Evolutionary conservation across 2,888 invertebrate species (phyloP).

Genomic region (Crossocerus cetratus): DNA sequence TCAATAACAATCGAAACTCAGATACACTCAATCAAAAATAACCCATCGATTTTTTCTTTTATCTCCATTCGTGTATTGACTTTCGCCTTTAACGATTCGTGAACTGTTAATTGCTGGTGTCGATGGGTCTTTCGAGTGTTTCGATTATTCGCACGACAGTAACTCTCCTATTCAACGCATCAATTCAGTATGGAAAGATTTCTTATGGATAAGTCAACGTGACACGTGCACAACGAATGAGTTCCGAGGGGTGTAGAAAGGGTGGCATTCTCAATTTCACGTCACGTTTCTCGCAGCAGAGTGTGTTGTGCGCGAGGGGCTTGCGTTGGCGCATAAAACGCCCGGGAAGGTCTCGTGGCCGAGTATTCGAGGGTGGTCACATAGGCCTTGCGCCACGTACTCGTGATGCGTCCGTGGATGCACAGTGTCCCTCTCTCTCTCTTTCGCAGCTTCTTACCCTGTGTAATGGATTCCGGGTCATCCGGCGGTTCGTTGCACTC

Average conservation of each 20-base stretch:
- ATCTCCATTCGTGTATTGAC: too few species aligned
- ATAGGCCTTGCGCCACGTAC: neutral
- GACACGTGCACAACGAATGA: neutral
- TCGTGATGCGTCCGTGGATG: neutral
- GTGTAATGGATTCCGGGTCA: slow-evolving; percentile 1
- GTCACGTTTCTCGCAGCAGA: neutral
- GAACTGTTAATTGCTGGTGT: too few species aligned
- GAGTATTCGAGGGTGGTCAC: too few species aligned
- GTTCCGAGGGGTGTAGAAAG: neutral
- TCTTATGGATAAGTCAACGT: neutral
- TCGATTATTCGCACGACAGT: too few species aligned
- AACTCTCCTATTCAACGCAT: neutral
- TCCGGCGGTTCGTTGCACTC: slow-evolving; percentile 1
- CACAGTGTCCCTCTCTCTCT: neutral
- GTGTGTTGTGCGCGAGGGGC: neutral
- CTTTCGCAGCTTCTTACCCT: neutral
- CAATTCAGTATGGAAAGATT: neutral
- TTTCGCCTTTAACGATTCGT: too few species aligned
- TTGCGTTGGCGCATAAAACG: too few species aligned
- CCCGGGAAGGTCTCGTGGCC: too few species aligned
- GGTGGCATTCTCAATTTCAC: neutral
- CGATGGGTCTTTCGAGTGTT: too few species aligned
- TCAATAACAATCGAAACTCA: too few species aligned
- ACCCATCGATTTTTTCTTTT: too few species aligned
- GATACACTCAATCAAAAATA: too few species aligned